Conservation (phyloP, 2,113 vertebrate species). For the Silurus meridionalis region DNA sequence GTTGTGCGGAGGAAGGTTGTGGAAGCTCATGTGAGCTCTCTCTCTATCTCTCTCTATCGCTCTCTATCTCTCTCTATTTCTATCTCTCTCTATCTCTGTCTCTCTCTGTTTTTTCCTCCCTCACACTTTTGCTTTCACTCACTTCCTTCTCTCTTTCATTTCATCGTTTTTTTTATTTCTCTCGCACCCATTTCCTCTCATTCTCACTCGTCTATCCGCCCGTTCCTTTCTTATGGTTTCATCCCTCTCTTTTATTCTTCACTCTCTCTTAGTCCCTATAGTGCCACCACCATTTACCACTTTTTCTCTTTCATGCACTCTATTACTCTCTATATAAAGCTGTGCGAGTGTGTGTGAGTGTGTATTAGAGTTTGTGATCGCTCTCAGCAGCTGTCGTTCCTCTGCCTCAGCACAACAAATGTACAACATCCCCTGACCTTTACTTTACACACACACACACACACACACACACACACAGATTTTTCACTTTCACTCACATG, state of each 20-base stretch:
- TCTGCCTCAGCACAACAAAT: conserved; percentile 82
- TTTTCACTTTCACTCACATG: conserved; percentile 42
- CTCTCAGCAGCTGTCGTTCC: conserved; percentile 75
- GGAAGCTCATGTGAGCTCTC: background rate
- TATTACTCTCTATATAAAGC: conserved; percentile 9
- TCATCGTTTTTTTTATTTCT: background rate
- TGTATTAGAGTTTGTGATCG: conserved; percentile 61
- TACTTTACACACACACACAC: conserved; percentile 48
- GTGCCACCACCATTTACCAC: background rate
- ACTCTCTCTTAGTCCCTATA: background rate
- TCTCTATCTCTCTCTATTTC: background rate
- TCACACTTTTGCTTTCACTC: background rate
- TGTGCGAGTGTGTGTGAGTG: background rate
- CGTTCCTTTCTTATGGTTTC: background rate
- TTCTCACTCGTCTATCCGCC: background rate
- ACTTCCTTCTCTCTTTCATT: background rate
- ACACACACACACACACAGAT: conserved; percentile 21
- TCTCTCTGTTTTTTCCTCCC: too few species aligned
- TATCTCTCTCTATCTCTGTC: background rate
- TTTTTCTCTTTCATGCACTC: background rate
- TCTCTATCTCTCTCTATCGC: background rate
- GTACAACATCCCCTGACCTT: conserved; percentile 77
- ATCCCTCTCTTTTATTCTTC: too few species aligned
- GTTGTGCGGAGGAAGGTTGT: background rate
- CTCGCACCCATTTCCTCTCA: background rate